Evolutionary conservation across 2,797 vertebrate species (phyloP), one percentile per base, ranked within the genome.

Genomic region (Pterois miles): DNA sequence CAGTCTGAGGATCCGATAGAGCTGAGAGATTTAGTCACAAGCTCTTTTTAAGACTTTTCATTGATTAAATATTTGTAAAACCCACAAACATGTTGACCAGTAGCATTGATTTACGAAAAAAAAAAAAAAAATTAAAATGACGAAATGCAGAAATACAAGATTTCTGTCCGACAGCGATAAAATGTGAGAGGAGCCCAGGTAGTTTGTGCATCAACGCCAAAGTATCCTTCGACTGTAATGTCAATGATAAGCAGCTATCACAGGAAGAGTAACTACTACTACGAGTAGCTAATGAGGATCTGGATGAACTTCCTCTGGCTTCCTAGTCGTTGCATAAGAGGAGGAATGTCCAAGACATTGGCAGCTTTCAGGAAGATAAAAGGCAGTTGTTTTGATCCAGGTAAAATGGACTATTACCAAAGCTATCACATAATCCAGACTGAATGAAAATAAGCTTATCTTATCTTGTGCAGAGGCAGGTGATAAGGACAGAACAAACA

Each of bases 321-420:
- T 88, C 71, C 75, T 54, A 34, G 76, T 78, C 68, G 64, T 83
- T 89, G 86, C 77, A 83, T 80, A 87, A 81, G 33, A 84, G 46
- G 29, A 80, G 81, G 82, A 90, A 87, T 74, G 82, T 90, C 81
- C 76, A 50, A 84, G 76, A 86, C 71, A 54, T 54, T 80, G 75
- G 82, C 87, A 84, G 79, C 74, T 84, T 81, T 85, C 65, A 74
- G 52, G 76, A 76, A 70, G 68, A 75, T 84, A 78, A 74, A 89
- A 81, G 86, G 86, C 84, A 80, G 78, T 65, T 77, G 79, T 82
- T 86, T 56, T 76, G 57, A 54, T 89, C 80, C 65, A 70, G 76
- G 65, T 73, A 70, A 69, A 84, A 48, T 38, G 33, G 62, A 69
- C 67, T 65, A 59, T 65, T 53, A 85, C 22, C 71, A 75, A 69